Evolutionary conservation across 1,140 invertebrate species (phyloP).

Genomic region (Nasonia vitripennis): DNA sequence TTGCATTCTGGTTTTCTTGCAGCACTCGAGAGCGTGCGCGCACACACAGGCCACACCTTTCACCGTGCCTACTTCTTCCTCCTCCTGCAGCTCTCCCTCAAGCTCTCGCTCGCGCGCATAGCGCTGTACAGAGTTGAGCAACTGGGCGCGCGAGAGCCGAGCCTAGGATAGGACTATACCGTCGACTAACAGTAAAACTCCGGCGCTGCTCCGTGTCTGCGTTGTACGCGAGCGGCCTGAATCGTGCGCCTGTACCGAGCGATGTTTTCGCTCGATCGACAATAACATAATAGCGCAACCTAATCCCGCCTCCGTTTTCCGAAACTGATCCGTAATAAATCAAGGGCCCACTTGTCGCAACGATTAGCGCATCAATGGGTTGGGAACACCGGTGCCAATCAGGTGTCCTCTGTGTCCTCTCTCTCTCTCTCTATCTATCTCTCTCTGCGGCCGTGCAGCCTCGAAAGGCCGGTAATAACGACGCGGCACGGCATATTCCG

Average conservation of each 20-base stretch:
- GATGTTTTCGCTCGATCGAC: too few species aligned
- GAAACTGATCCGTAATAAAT: background rate
- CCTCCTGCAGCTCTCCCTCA: constrained; percentile 52
- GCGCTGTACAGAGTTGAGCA: constrained; percentile 18
- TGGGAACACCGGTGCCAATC: background rate
- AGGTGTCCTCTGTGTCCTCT: background rate
- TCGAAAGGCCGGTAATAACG: constrained; percentile 6
- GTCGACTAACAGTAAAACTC: constrained; percentile 53
- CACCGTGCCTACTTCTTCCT: constrained; percentile 59
- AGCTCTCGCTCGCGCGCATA: constrained; percentile 17
- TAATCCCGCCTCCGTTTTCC: too few species aligned
- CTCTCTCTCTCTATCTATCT: constrained; percentile 1
- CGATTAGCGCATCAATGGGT: background rate
- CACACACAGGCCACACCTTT: constrained; percentile 70
- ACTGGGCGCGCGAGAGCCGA: constrained; percentile 20
- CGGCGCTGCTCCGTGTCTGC: background rate
- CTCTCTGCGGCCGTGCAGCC: background rate
- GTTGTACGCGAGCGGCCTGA: background rate
- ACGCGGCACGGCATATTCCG: background rate
- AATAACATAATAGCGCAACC: too few species aligned
- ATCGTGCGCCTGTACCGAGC: background rate
- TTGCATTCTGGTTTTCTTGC: constrained; percentile 71
- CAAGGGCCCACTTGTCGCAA: background rate
- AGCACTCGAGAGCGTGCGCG: constrained; percentile 43
- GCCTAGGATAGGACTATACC: background rate